Evolutionary conservation across 1,140 invertebrate genomes (phyloP).

Genomic region (Sesamia nonagrioides): DNA sequence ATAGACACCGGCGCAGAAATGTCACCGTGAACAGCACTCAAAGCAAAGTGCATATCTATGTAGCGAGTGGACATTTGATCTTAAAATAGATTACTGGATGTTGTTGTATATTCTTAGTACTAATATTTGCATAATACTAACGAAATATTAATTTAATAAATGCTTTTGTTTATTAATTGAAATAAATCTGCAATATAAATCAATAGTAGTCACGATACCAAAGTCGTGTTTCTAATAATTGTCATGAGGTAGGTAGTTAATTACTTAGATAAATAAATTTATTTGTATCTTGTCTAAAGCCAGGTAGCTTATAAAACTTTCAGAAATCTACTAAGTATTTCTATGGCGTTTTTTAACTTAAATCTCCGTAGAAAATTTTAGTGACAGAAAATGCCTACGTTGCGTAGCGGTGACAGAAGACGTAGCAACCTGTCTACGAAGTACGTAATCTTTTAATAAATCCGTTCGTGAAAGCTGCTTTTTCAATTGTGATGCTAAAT

Average conservation of each 20-base stretch:
- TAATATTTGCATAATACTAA: constrained; percentile 39
- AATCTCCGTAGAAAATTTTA: no score
- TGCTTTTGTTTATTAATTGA: not conserved
- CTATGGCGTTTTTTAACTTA: no score
- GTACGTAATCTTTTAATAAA: not conserved
- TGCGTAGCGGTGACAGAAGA: no score
- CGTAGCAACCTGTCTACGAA: no score
- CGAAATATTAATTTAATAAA: constrained; percentile 34
- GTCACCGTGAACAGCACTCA: constrained; percentile 39
- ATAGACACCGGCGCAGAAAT: constrained; percentile 33
- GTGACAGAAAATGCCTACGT: no score
- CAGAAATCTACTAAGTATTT: no score
- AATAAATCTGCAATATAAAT: constrained; percentile 17
- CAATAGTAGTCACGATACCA: not conserved
- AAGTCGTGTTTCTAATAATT: not conserved
- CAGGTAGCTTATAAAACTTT: no score
- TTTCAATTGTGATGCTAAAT: no score
- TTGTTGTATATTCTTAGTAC: constrained; percentile 30
- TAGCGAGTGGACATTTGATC: constrained; percentile 44
- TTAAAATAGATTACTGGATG: constrained; percentile 50
- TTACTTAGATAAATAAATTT: no score
- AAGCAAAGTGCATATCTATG: constrained; percentile 56
- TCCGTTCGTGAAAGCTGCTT: no score
- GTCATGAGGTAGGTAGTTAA: not conserved
- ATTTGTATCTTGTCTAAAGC: no score